Conservation (phyloP, 2,888 invertebrate species). For the Pristionchus fissidentatus region DNA sequence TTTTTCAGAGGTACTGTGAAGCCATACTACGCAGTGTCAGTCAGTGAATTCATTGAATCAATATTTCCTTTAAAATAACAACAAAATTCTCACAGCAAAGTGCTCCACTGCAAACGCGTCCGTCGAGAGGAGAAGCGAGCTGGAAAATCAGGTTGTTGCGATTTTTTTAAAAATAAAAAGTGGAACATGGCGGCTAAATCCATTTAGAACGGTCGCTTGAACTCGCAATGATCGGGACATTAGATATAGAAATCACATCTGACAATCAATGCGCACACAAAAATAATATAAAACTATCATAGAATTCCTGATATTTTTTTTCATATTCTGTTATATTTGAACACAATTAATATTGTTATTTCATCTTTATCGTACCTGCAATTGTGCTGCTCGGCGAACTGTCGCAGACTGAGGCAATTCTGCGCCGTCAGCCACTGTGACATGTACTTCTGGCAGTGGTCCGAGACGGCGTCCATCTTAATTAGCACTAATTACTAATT, state of each 20-base stretch:
- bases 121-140: slow-evolving; percentile 58
- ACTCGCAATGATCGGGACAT: no score
- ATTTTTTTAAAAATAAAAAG: no score
- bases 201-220: no score
- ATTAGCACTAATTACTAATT: slow-evolving; percentile 55
- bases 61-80: not conserved
- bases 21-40: not conserved
- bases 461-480: slow-evolving; percentile 77
- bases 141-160: no score
- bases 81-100: slow-evolving; percentile 56
- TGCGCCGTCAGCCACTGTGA: slow-evolving; percentile 76
- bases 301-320: no score
- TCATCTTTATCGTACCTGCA: slow-evolving; percentile 52
- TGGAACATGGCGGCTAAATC: no score
- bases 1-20: no score
- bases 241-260: no score
- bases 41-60: not conserved
- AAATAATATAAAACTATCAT: no score
- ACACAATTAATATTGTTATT: no score
- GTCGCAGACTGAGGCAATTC: slow-evolving; percentile 77
- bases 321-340: no score
- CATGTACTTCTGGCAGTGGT: slow-evolving; percentile 78
- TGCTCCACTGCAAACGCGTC: slow-evolving; percentile 66
- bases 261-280: no score
- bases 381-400: slow-evolving; percentile 77